These are phyloP conservation scores for Amphiprion ocellaris DNA, from an alignment of 2,113 vertebrate species.

Conservation along the genomic window DNA sequence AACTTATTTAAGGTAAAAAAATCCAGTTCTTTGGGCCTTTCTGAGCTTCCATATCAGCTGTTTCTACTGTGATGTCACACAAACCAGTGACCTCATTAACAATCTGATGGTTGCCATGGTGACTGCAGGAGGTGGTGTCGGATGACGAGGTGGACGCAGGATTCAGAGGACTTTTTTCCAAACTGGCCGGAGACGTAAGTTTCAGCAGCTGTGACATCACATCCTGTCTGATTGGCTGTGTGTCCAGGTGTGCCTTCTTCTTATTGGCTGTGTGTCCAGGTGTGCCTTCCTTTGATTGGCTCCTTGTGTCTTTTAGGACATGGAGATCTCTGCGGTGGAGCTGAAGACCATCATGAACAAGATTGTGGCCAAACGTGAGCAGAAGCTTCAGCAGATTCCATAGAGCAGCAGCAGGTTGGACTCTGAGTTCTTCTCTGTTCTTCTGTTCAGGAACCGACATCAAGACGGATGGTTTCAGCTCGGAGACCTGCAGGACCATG, in stretches of 20 bases:
- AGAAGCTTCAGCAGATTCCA: neutral
- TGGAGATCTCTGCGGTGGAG: constrained; percentile 85
- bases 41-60: no score
- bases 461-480: constrained; percentile 89
- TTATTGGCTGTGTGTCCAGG: no score
- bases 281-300: neutral
- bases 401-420: no score
- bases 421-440: constrained; percentile 16
- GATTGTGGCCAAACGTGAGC: constrained; percentile 86
- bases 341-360: constrained; percentile 88
- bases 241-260: no score
- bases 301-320: constrained; percentile 82
- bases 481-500: constrained; percentile 90
- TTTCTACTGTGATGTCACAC: no score
- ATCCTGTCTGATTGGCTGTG: neutral
- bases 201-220: neutral
- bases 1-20: no score
- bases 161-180: constrained; percentile 86
- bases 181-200: constrained; percentile 86
- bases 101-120: neutral
- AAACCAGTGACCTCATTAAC: no score
- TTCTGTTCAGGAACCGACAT: constrained; percentile 87
- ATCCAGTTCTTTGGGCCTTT: no score
- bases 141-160: constrained; percentile 79
- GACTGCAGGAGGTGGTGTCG: constrained; percentile 80